Conservation (phyloP, 2,888 invertebrate species). For the Cataglyphis rosenhaueri region DNA sequence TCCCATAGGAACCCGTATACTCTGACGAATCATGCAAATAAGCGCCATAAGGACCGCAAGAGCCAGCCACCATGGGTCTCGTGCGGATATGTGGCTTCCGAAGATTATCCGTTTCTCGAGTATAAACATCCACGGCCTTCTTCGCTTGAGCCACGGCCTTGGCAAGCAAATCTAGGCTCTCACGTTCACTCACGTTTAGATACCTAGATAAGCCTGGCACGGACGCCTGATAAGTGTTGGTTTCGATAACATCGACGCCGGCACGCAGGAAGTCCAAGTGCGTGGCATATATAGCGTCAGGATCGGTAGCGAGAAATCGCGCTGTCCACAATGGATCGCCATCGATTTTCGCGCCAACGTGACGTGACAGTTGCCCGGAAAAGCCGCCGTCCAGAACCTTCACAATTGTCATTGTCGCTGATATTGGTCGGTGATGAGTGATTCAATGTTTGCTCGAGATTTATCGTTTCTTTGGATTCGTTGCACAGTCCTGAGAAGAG, state of each 20-base stretch:
- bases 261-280: constrained; percentile 94
- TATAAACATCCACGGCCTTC: constrained; percentile 88
- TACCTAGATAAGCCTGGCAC: constrained; percentile 89
- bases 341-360: constrained; percentile 91
- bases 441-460: neutral
- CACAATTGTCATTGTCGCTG: constrained; percentile 36
- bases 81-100: constrained; percentile 65
- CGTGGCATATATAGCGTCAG: constrained; percentile 91
- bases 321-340: constrained; percentile 97
- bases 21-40: constrained; percentile 96
- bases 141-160: constrained; percentile 91
- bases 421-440: neutral
- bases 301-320: constrained; percentile 92
- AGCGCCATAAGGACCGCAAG: constrained; percentile 97
- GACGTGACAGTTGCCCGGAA: constrained; percentile 92
- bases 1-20: constrained; percentile 94
- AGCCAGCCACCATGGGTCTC: constrained; percentile 92
- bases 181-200: constrained; percentile 89
- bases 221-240: constrained; percentile 85
- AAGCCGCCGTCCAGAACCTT: constrained; percentile 91
- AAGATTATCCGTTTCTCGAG: constrained; percentile 69
- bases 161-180: constrained; percentile 87
- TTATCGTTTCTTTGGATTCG: neutral
- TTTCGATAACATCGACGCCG: constrained; percentile 92
- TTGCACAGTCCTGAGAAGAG: neutral